Evolutionary conservation across 1,140 invertebrate genomes (phyloP).

Genomic region (Aphaenogaster rudis): DNA sequence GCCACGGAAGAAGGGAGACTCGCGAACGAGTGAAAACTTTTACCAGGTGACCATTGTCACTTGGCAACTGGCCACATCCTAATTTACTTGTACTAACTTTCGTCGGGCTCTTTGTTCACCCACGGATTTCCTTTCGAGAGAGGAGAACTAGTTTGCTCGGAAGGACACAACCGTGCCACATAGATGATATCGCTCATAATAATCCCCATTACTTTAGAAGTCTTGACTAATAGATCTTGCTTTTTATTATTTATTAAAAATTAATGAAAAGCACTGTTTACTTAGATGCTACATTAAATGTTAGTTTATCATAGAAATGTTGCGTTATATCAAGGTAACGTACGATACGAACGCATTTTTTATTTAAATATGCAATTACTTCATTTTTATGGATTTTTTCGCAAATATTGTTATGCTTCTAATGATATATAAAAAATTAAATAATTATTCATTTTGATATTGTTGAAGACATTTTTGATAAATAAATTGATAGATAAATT

Average conservation of each 20-base stretch:
- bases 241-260: background rate
- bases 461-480: background rate
- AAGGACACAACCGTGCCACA: background rate
- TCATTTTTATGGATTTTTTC: background rate
- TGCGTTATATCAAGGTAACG: background rate
- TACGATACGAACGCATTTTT: background rate
- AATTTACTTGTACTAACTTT: slow-evolving; percentile 57
- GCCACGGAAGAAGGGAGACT: slow-evolving; percentile 29
- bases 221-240: background rate
- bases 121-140: slow-evolving; percentile 8
- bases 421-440: background rate
- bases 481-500: background rate
- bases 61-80: slow-evolving; percentile 21
- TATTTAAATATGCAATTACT: background rate
- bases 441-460: background rate
- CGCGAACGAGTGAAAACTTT: slow-evolving; percentile 64
- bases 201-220: background rate
- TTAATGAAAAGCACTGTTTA: background rate
- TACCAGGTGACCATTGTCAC: slow-evolving; percentile 70
- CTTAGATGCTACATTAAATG: background rate
- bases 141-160: background rate
- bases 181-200: slow-evolving; percentile 9
- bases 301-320: background rate
- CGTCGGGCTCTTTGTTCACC: slow-evolving; percentile 35
- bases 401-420: background rate